Evolutionary conservation across 2,888 invertebrate genomes (phyloP), one percentile per base, ranked within the genome.

Genomic region (Cistogaster globosa): DNA sequence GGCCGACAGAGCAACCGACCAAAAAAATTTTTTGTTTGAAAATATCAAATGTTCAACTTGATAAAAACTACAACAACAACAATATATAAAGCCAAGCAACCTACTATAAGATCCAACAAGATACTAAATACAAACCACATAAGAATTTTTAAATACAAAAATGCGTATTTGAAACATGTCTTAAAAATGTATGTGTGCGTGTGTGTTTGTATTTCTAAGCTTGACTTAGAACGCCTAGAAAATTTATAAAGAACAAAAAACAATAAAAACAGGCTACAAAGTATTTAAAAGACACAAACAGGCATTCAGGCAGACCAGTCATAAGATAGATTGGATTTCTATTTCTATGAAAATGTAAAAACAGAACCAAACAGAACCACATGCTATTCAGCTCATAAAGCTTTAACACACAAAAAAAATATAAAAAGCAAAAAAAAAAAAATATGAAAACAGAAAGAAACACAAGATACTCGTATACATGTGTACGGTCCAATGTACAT

Each of bases 201-300:
- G 26, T 32, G 48, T 58, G 38, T 60, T 16, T 67, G 62, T 60
- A 58, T 67, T 26, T 55, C 26, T 83, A 42, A 65, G 71, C 68
- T 74, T 71, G 75, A 53, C 79, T 71, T 75, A 84, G 79, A 76
- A 84, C 72, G 76, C 80, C 71, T 84, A 65, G 69, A 74, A 81
- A 45, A 65, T 38, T 74, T 69, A 57, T 20, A 57, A 22, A 22
- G 14, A 63, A 5, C n/a, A 26, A 55, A 75, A 55, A 45, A 7
- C 14, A 20, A 65, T 42, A 51, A 74, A 83, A 79, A 80, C 84
- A 84, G 84, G 71, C 79, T 79, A 78, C 62, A 78, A 53, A 58
- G 12, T 67, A 48, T 57, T 32, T 32, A 58, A 62, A 26, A 67
- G 53, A 14, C 67, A 58, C 48, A 68, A 68, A 77, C 63, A 75